These are phyloP conservation scores for Premnoplex brunnescens DNA, from an alignment of 2,797 vertebrate species.

Conservation along the genomic window DNA sequence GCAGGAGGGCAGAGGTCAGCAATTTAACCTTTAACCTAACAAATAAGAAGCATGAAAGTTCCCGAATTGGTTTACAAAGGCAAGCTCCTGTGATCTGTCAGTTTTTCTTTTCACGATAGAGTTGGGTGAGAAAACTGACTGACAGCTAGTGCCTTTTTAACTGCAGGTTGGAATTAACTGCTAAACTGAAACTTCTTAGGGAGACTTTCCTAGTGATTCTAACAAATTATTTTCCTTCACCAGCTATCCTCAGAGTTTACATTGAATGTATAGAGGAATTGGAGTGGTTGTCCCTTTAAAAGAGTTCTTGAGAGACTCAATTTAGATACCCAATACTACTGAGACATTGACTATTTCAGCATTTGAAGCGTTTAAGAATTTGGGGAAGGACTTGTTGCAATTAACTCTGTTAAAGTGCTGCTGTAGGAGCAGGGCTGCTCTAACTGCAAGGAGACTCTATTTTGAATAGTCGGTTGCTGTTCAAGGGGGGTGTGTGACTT, in stretches of 20 bases:
- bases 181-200: constrained; percentile 71
- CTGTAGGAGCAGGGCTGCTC: neutral
- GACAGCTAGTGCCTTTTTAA: constrained; percentile 88
- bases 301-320: neutral
- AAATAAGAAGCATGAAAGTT: constrained; percentile 99
- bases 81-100: constrained; percentile 93
- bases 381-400: constrained; percentile 43
- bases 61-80: constrained; percentile 99
- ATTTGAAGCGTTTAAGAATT: constrained; percentile 15
- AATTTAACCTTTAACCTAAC: constrained; percentile 99
- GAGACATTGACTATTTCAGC: constrained; percentile 12
- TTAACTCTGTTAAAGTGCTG: constrained; percentile 31
- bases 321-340: neutral
- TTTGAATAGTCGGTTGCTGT: neutral
- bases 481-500: neutral
- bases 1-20: constrained; percentile 92
- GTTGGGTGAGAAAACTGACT: constrained; percentile 86
- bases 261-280: neutral
- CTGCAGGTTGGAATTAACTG: constrained; percentile 77
- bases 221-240: neutral
- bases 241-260: neutral
- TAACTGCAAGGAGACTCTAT: neutral
- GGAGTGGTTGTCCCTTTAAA: neutral
- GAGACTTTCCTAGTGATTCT: neutral
- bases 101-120: constrained; percentile 88